Evolutionary conservation across 1,140 invertebrate genomes (phyloP).

Genomic region (Achatina immaculata): DNA sequence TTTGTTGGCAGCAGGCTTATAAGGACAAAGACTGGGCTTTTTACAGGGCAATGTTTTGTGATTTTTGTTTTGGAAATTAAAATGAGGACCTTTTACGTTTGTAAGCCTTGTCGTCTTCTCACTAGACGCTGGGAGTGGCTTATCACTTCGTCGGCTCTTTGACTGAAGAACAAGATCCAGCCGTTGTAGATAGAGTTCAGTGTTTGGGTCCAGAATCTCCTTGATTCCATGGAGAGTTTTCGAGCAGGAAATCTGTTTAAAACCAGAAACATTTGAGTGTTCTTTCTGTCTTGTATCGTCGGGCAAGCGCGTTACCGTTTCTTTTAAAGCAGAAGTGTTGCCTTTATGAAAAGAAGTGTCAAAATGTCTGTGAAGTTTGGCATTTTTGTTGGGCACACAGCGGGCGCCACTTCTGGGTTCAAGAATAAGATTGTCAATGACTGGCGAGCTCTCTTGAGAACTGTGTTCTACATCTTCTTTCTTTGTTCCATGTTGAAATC

Average conservation of each 20-base stretch:
- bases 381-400: not conserved
- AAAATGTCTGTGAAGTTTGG: no score
- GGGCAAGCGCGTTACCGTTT: not conserved
- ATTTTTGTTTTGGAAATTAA: not conserved
- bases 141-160: not conserved
- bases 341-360: no score
- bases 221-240: not conserved
- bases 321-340: not conserved
- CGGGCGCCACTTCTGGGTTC: not conserved
- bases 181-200: not conserved
- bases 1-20: not conserved
- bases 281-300: not conserved
- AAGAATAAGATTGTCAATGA: slow-evolving; percentile 5
- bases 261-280: not conserved
- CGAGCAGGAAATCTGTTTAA: not conserved
- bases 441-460: not conserved
- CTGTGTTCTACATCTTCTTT: not conserved
- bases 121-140: not conserved
- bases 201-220: not conserved
- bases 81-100: not conserved
- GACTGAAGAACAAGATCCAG: not conserved
- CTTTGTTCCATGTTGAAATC: not conserved
- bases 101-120: not conserved
- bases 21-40: not conserved
- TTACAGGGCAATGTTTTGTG: not conserved